phyloP scores from a whole-genome alignment of 2,113 vertebrate genomes.

The Hippolais icterina region DNA sequence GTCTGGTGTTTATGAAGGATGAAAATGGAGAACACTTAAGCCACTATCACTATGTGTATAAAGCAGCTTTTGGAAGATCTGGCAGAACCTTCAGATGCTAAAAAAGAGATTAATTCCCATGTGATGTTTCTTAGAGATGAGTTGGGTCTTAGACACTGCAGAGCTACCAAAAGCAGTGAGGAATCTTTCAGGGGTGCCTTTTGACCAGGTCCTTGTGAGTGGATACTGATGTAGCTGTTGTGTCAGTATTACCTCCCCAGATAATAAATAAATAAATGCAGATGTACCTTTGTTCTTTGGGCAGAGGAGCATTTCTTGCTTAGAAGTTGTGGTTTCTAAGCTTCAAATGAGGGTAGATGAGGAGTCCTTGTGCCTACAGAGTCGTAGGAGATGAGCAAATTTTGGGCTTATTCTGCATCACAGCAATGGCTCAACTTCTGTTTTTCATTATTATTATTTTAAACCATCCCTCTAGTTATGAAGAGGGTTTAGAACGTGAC shows the following conservation, averaged over 20 bases:
- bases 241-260: background rate
- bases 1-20: background rate
- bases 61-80: background rate
- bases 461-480: background rate
- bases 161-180: background rate
- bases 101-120: background rate
- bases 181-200: background rate
- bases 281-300: background rate
- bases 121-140: background rate
- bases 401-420: background rate
- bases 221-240: background rate
- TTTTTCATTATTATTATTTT: background rate
- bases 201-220: background rate
- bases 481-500: background rate
- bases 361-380: fast-evolving
- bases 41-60: background rate
- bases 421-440: background rate
- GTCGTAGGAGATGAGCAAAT: background rate
- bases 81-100: background rate
- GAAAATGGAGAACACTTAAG: background rate
- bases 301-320: background rate
- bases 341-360: background rate
- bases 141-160: background rate
- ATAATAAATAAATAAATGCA: background rate
- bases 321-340: background rate